phyloP scores from a whole-genome alignment of 2,113 vertebrate species.

The Saguinus imperator region DNA sequence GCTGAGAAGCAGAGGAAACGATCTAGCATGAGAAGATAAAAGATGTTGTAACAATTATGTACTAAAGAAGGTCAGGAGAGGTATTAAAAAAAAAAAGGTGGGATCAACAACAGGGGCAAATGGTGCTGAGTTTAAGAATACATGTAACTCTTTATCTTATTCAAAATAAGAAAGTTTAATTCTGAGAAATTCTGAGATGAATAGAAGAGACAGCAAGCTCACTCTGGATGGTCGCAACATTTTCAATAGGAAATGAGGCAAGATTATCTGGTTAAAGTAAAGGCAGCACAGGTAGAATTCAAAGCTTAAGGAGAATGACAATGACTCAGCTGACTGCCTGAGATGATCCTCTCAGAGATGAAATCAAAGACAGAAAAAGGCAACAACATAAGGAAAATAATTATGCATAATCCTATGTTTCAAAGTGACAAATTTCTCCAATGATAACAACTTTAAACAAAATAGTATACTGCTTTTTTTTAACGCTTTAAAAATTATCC shows the following conservation, averaged over 20 bases:
- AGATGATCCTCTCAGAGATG: neutral
- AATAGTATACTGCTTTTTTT: conserved; percentile 15
- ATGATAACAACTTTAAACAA: conserved; percentile 40
- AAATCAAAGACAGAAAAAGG: conserved; percentile 12
- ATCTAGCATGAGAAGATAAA: neutral
- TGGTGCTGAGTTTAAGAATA: conserved; percentile 29
- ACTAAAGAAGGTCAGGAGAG: neutral
- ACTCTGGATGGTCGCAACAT: neutral
- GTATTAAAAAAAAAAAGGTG: neutral
- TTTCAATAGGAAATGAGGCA: neutral
- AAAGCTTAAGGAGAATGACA: neutral
- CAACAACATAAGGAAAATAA: neutral
- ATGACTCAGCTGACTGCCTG: neutral
- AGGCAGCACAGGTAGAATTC: neutral
- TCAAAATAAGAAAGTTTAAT: conserved; percentile 10
- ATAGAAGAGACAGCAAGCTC: neutral
- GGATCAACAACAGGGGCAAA: neutral
- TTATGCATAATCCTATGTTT: conserved; percentile 41
- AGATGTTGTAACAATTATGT: neutral
- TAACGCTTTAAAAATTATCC: neutral
- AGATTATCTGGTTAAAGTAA: neutral
- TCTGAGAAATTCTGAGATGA: conserved; percentile 11
- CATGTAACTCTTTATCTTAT: neutral
- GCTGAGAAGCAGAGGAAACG: conserved; percentile 19
- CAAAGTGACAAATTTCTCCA: conserved; percentile 31